These are phyloP conservation scores for Halichoeres trimaculatus DNA, from an alignment of 2,113 vertebrate genomes.

Conservation along the genomic window DNA sequence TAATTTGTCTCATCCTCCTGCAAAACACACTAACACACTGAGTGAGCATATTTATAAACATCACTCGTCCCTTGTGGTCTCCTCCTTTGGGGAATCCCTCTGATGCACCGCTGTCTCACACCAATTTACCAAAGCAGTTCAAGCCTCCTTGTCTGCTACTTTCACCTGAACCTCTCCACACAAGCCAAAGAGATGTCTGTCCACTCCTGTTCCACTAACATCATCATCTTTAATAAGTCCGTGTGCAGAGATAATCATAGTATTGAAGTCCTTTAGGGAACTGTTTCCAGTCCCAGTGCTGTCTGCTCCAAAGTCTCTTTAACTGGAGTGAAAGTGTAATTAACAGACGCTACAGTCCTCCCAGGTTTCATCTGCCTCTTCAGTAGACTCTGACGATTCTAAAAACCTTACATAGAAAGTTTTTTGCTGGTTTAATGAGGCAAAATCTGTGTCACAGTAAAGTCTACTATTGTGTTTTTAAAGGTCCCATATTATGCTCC, in stretches of 20 bases:
- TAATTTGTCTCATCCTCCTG: not conserved
- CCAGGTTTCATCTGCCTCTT: slow-evolving; percentile 26
- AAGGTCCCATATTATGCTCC: no score
- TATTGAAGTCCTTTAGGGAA: slow-evolving; percentile 53
- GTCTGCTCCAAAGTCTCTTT: slow-evolving; percentile 53
- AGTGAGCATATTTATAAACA: slow-evolving; percentile 18
- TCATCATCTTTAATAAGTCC: slow-evolving; percentile 32
- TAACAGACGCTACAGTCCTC: slow-evolving; percentile 51
- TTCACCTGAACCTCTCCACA: not conserved
- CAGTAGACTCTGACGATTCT: slow-evolving; percentile 22
- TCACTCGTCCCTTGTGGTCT: slow-evolving; percentile 6
- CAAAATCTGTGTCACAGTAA: not conserved
- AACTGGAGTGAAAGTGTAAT: slow-evolving; percentile 64
- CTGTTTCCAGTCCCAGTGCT: slow-evolving; percentile 37
- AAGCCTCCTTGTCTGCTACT: not conserved
- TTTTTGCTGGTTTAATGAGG: not conserved
- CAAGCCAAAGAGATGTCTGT: not conserved
- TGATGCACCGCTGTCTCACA: slow-evolving; percentile 14
- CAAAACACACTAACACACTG: not conserved
- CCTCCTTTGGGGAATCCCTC: slow-evolving; percentile 33
- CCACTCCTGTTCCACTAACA: not conserved
- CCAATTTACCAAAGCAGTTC: slow-evolving; percentile 4
- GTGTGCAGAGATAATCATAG: slow-evolving; percentile 62
- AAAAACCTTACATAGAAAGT: not conserved
- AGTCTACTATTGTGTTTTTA: no score